Evolutionary conservation across 1,140 invertebrate genomes (phyloP).

Genomic region (Pseudomyrmex sp.): DNA sequence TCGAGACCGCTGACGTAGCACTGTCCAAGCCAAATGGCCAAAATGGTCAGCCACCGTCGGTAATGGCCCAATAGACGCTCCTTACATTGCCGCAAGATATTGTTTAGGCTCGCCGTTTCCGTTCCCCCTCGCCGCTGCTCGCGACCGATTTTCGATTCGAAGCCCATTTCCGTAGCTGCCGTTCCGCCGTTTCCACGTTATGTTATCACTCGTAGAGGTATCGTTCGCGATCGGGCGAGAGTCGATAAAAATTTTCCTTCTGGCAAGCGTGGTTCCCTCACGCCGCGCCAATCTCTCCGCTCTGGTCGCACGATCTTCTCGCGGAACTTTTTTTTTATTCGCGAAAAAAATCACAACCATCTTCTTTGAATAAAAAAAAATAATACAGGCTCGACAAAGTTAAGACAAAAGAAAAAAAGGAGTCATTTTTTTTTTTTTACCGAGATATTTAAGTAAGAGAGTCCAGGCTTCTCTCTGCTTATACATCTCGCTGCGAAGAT

Average conservation of each 20-base stretch:
- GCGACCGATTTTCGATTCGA: slow-evolving; percentile 68
- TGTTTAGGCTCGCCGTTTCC: slow-evolving; percentile 83
- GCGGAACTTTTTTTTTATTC: slow-evolving; percentile 1
- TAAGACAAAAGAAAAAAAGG: background rate
- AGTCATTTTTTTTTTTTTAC: background rate
- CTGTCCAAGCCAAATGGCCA: slow-evolving; percentile 84
- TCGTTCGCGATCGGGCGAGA: slow-evolving; percentile 32
- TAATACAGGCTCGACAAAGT: background rate
- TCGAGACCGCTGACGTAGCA: slow-evolving; percentile 83
- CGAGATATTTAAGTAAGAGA: background rate
- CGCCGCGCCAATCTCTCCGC: background rate
- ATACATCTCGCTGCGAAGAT: slow-evolving; percentile 13
- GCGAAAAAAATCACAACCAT: background rate
- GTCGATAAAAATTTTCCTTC: slow-evolving; percentile 55
- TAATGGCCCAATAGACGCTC: slow-evolving; percentile 85
- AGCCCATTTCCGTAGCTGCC: slow-evolving; percentile 41
- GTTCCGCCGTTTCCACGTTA: slow-evolving; percentile 61
- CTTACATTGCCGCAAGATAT: slow-evolving; percentile 85
- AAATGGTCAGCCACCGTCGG: slow-evolving; percentile 84
- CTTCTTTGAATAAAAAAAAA: background rate
- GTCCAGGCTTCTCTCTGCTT: slow-evolving; percentile 11
- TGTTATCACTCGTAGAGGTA: slow-evolving; percentile 69
- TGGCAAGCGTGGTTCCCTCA: slow-evolving; percentile 26
- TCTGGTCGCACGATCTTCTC: background rate
- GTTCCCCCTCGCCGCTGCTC: slow-evolving; percentile 28